Conservation (phyloP, 2,888 invertebrate species). For the Euclidia mi region DNA sequence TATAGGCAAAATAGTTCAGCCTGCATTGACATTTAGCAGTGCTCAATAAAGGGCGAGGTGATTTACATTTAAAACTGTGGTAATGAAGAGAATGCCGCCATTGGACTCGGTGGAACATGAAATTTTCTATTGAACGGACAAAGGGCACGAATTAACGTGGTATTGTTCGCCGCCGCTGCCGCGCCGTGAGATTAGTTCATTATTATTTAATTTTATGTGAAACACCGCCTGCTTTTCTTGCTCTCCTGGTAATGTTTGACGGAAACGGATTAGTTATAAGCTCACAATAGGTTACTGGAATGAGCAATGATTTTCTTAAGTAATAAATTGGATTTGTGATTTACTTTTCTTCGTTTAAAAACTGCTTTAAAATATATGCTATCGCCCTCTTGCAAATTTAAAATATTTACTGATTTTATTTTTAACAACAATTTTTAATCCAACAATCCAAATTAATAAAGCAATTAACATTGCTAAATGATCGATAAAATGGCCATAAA, state of each 20-base stretch:
- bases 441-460: too few species aligned
- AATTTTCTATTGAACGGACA: constrained; percentile 87
- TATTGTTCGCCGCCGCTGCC: constrained; percentile 78
- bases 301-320: neutral
- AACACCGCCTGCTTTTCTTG: constrained; percentile 55
- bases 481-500: too few species aligned
- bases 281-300: neutral
- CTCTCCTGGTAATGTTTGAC: constrained; percentile 45
- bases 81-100: constrained; percentile 79
- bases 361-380: too few species aligned
- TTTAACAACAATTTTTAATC: too few species aligned
- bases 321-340: neutral
- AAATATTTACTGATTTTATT: too few species aligned
- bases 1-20: constrained; percentile 32
- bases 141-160: constrained; percentile 85
- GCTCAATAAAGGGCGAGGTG: constrained; percentile 78
- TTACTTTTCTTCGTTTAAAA: constrained; percentile 7
- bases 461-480: too few species aligned
- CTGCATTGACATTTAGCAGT: constrained; percentile 54
- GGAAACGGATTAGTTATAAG: constrained; percentile 27
- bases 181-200: constrained; percentile 79
- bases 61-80: constrained; percentile 85
- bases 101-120: constrained; percentile 82
- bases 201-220: constrained; percentile 86
- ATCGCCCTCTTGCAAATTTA: too few species aligned